These are phyloP conservation scores for Connochaetes taurinus DNA, from an alignment of 2,113 vertebrate genomes.

Conservation along the genomic window DNA sequence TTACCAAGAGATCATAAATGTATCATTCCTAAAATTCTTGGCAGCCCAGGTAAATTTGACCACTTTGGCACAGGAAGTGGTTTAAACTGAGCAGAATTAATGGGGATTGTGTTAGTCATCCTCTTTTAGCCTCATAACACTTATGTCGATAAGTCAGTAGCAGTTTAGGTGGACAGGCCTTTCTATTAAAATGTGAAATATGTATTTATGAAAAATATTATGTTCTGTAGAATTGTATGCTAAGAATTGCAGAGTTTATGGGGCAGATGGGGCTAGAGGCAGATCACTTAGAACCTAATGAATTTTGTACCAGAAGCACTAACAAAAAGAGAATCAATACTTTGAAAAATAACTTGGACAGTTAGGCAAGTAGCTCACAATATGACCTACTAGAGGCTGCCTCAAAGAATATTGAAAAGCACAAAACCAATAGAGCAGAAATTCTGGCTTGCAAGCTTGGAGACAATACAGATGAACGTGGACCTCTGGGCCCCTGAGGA, in stretches of 20 bases:
- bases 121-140: not conserved
- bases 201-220: not conserved
- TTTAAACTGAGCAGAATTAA: not conserved
- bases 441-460: not conserved
- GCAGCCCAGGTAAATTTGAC: not conserved
- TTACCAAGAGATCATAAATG: not conserved
- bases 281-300: not conserved
- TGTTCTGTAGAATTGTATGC: not conserved
- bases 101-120: not conserved
- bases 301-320: not conserved
- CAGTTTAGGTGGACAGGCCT: not conserved
- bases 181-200: not conserved
- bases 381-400: not conserved
- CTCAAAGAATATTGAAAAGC: not conserved
- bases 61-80: not conserved
- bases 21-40: not conserved
- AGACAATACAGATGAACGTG: not conserved
- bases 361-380: not conserved
- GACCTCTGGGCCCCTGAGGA: not conserved
- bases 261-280: not conserved
- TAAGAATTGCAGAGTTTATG: not conserved
- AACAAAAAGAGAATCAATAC: not conserved
- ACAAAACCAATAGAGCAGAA: not conserved
- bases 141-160: not conserved
- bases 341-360: not conserved